Conservation (phyloP, 2,888 invertebrate genomes). For the Leptogaster cylindrica region DNA sequence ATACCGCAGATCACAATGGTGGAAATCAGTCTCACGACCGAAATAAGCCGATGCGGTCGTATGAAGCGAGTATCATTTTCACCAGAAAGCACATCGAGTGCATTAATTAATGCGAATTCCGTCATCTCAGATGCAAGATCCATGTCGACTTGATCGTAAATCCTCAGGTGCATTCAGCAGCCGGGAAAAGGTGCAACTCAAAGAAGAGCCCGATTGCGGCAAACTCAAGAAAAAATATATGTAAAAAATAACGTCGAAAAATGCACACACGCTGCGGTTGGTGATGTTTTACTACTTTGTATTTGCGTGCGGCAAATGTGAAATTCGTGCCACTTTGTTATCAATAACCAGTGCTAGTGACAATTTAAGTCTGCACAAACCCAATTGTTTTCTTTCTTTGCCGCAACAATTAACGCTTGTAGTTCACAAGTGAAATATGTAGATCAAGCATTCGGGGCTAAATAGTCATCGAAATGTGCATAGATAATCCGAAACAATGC, state of each 20-base stretch:
- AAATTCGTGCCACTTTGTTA: constrained; percentile 42
- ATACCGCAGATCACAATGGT: constrained; percentile 22
- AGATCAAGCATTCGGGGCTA: neutral
- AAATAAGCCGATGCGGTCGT: constrained; percentile 19
- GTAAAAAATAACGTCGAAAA: constrained; percentile 12
- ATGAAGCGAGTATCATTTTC: constrained; percentile 20
- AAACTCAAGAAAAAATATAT: neutral
- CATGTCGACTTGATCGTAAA: constrained; percentile 10
- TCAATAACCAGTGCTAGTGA: constrained; percentile 19
- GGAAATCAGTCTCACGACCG: constrained; percentile 33
- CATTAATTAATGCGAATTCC: constrained; percentile 33
- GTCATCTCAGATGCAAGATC: constrained; percentile 6
- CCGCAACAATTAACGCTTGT: neutral
- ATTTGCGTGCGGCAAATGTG: constrained; percentile 39
- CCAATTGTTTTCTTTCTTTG: constrained; percentile 8
- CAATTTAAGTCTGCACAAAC: neutral
- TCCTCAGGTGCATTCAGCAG: constrained; percentile 12
- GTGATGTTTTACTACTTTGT: constrained; percentile 4
- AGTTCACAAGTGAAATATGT: neutral
- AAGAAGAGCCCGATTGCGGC: constrained; percentile 6
- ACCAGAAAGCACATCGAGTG: neutral
- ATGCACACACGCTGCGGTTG: constrained; percentile 24
- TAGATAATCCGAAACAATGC: constrained; percentile 22
- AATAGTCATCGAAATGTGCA: neutral
- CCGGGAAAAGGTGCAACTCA: neutral